Evolutionary conservation across 2,797 vertebrate species (phyloP), one percentile per base, ranked within the genome.

Genomic region (Coreius guichenoti): DNA sequence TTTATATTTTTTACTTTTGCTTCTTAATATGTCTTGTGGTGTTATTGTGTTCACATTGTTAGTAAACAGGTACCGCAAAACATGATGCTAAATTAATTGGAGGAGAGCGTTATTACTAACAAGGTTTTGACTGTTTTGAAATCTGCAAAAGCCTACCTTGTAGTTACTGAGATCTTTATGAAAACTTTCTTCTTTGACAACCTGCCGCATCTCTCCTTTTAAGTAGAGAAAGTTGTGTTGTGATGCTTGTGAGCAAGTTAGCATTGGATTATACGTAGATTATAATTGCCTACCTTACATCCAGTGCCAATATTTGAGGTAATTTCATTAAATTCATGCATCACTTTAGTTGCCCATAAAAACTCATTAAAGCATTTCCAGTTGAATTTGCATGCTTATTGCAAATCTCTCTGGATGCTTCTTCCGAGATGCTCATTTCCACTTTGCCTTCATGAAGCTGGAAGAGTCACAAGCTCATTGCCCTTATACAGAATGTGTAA

Each of bases 341-440:
- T 65, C 5, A 54, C 82, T 79, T 70, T 69, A 69, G 80, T 36
- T 61, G 39, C 12, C 76, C n/a, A 17, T 45, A 72, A 70, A 70
- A 76, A 86, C 63, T 72, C 65, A 39, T 82, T 63, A 79, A 63
- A 80, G 45, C 45, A 80, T 83, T 79, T 87, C 11, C 29, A 65
- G n/a, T 31, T 56, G 33, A 67, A 78, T 61, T 86, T 82, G 73
- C 68, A 69, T 82, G 23, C 21, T 86, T 83, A 63, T 73, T 49
- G 29, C n/a, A 79, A 63, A 83, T 78, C 36, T 75, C 69, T 47
- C 74, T 29, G 76, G 67, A 5, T 12, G 54, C 39, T 39, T 79
- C 51, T 33, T 49, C 39, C 7, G 23, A 85, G 83, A 70, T n/a
- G 16, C 54, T 65, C 83, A 85, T 61, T 85, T 80, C 29, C 51